Conservation (phyloP, 2,113 vertebrate species). For the Mionectes macconnelli region DNA sequence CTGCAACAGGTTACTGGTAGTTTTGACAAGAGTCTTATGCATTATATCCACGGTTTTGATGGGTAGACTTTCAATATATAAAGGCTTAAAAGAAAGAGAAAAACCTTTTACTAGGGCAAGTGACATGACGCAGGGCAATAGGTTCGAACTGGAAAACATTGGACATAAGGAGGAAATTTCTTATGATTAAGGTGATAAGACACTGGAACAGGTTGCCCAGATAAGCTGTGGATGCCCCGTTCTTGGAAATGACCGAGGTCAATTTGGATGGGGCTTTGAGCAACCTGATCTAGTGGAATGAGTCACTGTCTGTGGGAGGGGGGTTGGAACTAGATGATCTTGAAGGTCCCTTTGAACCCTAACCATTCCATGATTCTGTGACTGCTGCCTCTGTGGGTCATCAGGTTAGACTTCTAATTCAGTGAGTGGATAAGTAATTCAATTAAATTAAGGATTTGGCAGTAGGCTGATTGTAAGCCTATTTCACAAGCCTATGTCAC, state of each 20-base stretch:
- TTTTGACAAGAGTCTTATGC: background rate
- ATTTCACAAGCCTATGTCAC: background rate
- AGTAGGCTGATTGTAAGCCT: background rate
- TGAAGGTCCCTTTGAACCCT: background rate
- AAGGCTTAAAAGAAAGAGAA: background rate
- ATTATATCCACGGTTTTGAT: background rate
- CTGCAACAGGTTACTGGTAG: background rate
- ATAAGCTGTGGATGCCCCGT: background rate
- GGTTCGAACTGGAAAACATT: background rate
- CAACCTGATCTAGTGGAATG: background rate
- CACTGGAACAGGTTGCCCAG: background rate
- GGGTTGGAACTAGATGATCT: background rate
- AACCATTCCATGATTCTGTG: background rate
- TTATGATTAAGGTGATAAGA: background rate
- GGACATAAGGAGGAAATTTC: background rate
- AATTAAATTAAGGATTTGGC: background rate
- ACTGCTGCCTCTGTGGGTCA: background rate
- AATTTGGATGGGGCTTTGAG: background rate
- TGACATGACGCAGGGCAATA: background rate
- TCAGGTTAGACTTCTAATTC: background rate
- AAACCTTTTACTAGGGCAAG: background rate
- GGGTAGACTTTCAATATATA: background rate
- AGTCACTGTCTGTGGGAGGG: rapidly evolving
- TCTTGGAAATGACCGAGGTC: background rate
- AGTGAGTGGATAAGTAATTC: background rate